Base-by-base conservation (phyloP, 2,113 vertebrate genomes). In the Lichenostomus cassidix region DNA sequence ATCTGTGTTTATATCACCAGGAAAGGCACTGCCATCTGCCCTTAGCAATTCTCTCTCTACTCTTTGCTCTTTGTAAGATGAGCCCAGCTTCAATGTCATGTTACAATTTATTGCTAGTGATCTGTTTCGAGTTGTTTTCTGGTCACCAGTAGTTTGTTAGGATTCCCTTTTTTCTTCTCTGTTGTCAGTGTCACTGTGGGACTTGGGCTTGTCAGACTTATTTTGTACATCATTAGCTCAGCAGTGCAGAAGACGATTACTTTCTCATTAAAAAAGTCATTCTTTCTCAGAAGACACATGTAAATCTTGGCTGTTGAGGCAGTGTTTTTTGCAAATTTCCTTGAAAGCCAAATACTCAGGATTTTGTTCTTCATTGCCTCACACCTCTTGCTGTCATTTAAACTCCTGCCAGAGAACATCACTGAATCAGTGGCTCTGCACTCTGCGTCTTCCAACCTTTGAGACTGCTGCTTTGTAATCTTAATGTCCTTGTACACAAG, bases 61-160 rank as follows among this genome's bases (percentile, higher is more conserved):
- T 95, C 92, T 92, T 90, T 83, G 85, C 92, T 96, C 95, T 96
- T 89, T 86, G 94, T 94, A 96, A 97, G 92, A 93, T 75, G 94
- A 97, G 69, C 80, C 69, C 64, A 44, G 49, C 83, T 77, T 89
- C 73, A 39, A 33, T 24, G 93, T 79, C 94, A 76, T 3, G 22
- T 27, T 64, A 89, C 39, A 17, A 96, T 96, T 97, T 95, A 94
- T 84, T 67, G 85, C 88, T 56, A 53, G 62, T 6, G 46, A 84
- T 86, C 83, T 81, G 92, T 82, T 83, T 79, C 2, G 0, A 85
- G 94, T 92, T 94, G 81, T 92, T 95, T 97, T 93, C 75, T 95
- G 84, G 84, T 90, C 78, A 92, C 92, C 71, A 46, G 73, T 29
- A 88, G 85, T 90, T 94, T 93, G 78, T 94, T 94, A 90, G 80